These are phyloP conservation scores for Ictalurus punctatus DNA, from an alignment of 2,113 vertebrate genomes.

Conservation along the genomic window DNA sequence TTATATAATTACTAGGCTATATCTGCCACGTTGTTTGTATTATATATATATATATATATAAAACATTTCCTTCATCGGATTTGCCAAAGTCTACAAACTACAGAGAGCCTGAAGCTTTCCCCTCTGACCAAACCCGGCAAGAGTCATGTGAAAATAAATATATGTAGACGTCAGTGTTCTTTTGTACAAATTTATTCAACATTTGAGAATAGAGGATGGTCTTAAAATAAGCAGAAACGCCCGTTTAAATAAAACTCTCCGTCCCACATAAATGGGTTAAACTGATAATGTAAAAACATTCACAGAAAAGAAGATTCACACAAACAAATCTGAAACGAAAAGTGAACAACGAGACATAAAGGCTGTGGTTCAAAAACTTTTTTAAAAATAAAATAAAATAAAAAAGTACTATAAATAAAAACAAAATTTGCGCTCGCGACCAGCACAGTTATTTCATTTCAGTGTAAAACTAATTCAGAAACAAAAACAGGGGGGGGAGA, in stretches of 20 bases:
- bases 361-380: slow-evolving; percentile 75
- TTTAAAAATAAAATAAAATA: slow-evolving; percentile 52
- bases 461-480: slow-evolving; percentile 65
- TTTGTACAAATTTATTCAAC: slow-evolving; percentile 82
- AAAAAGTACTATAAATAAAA: slow-evolving; percentile 92
- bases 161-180: slow-evolving; percentile 62
- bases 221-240: slow-evolving; percentile 81
- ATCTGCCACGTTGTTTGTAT: neutral
- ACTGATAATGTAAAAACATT: slow-evolving; percentile 81
- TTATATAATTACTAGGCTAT: neutral
- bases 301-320: slow-evolving; percentile 78
- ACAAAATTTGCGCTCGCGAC: slow-evolving; percentile 79
- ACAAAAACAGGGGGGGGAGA: slow-evolving; percentile 26
- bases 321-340: slow-evolving; percentile 57
- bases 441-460: slow-evolving; percentile 78
- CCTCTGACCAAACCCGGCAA: neutral
- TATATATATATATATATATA: too few species aligned
- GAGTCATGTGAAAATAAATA: slow-evolving; percentile 43
- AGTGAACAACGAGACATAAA: slow-evolving; percentile 71
- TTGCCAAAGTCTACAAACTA: neutral
- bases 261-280: slow-evolving; percentile 70
- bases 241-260: slow-evolving; percentile 76
- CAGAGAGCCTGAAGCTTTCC: neutral
- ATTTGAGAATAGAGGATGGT: slow-evolving; percentile 81
- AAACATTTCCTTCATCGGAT: neutral